Conservation (phyloP, 2,797 vertebrate genomes). For the Odontamblyopus lacepedii region DNA sequence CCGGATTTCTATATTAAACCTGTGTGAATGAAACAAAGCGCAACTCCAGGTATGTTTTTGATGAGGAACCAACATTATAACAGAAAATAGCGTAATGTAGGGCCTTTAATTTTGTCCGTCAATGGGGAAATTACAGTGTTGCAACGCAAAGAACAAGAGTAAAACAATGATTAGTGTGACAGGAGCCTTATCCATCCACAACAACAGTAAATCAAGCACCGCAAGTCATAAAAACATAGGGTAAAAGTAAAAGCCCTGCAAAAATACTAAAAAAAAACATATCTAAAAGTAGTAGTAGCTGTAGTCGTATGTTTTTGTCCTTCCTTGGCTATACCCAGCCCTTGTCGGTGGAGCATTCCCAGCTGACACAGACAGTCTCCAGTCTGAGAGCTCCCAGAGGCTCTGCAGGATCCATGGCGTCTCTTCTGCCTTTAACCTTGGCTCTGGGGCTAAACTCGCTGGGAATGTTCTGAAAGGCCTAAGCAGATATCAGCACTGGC, state of each 20-base stretch:
- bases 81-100: no score
- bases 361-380: conserved; percentile 31
- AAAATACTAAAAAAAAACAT: neutral
- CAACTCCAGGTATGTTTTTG: no score
- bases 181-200: no score
- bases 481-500: conserved; percentile 61
- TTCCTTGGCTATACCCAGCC: conserved; percentile 10
- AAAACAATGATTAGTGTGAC: no score
- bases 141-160: no score
- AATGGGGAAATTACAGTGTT: no score
- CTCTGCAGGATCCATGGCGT: conserved; percentile 66
- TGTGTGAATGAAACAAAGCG: no score
- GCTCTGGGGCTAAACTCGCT: conserved; percentile 71
- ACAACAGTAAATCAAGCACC: no score
- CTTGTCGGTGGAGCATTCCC: conserved; percentile 20
- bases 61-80: no score
- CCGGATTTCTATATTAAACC: no score
- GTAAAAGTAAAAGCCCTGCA: neutral
- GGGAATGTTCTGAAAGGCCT: conserved; percentile 73
- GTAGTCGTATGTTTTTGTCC: neutral
- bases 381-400: conserved; percentile 62
- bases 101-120: no score
- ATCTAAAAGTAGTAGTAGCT: neutral
- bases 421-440: conserved; percentile 78
- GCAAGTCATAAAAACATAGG: neutral